phyloP scores from a whole-genome alignment of 2,888 invertebrate genomes.

The Nipponacmea schrenckii region DNA sequence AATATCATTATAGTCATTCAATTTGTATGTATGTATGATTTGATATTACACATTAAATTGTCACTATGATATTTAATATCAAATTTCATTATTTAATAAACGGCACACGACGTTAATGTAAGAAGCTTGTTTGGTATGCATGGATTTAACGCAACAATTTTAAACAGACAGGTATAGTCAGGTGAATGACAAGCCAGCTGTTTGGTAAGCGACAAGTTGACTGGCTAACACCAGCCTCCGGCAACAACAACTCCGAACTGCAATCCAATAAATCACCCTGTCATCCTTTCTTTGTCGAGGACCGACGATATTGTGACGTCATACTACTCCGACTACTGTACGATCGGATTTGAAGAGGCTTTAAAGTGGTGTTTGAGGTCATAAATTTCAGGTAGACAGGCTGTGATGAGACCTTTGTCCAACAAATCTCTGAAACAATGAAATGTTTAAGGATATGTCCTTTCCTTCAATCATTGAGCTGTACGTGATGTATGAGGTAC shows the following conservation, averaged over 20 bases:
- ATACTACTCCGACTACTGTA: not conserved
- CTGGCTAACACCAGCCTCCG: slow-evolving; percentile 3
- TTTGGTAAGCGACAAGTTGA: slow-evolving; percentile 5
- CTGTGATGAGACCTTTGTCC: not conserved
- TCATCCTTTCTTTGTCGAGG: not conserved
- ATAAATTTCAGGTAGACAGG: not conserved
- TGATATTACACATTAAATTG: too few species aligned
- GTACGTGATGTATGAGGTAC: not conserved
- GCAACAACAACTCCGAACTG: not conserved
- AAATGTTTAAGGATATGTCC: not conserved
- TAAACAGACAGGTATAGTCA: slow-evolving; percentile 5
- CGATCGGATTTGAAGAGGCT: not conserved
- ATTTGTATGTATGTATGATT: too few species aligned
- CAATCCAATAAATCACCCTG: slow-evolving; percentile 4
- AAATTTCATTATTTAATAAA: not conserved
- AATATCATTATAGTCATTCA: too few species aligned
- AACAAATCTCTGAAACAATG: not conserved
- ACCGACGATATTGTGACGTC: not conserved
- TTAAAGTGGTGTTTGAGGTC: not conserved
- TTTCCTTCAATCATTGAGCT: slow-evolving; percentile 3
- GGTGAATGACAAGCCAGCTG: slow-evolving; percentile 7
- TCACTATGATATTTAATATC: not conserved
- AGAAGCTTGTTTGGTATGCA: slow-evolving; percentile 4
- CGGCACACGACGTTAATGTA: slow-evolving; percentile 5
- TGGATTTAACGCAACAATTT: not conserved